phyloP scores from a whole-genome alignment of 2,888 invertebrate genomes.

The Matsumyia berberina region DNA sequence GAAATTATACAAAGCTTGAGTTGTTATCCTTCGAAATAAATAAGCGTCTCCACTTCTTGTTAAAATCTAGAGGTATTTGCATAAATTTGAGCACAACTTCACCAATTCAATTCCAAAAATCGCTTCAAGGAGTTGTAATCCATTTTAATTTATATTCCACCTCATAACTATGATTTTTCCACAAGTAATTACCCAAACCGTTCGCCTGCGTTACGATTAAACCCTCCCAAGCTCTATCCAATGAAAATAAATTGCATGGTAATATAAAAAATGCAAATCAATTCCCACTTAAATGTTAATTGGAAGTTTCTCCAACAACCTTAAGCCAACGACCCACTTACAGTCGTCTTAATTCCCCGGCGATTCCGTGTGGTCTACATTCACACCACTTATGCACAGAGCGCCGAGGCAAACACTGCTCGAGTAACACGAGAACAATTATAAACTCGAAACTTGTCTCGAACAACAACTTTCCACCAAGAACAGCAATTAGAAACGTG shows the following conservation, averaged over 20 bases:
- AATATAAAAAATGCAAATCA: slow-evolving; percentile 65
- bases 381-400: neutral
- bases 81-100: neutral
- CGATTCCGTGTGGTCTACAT: slow-evolving; percentile 66
- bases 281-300: slow-evolving; percentile 70
- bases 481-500: slow-evolving; percentile 74
- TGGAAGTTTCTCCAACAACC: slow-evolving; percentile 54
- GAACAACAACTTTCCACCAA: slow-evolving; percentile 67
- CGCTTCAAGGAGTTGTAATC: slow-evolving; percentile 1
- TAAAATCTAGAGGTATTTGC: neutral
- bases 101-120: neutral
- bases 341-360: slow-evolving; percentile 53
- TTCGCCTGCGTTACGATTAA: neutral
- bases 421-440: slow-evolving; percentile 61
- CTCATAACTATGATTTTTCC: slow-evolving; percentile 13
- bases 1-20: no score
- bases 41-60: neutral
- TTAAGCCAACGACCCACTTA: slow-evolving; percentile 44
- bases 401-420: slow-evolving; percentile 36
- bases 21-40: no score
- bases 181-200: slow-evolving; percentile 18
- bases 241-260: neutral
- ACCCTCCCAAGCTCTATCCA: neutral
- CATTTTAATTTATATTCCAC: neutral
- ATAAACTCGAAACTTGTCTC: slow-evolving; percentile 73